Conservation (phyloP, 2,888 invertebrate species). For the Oconnorella tubifera region DNA sequence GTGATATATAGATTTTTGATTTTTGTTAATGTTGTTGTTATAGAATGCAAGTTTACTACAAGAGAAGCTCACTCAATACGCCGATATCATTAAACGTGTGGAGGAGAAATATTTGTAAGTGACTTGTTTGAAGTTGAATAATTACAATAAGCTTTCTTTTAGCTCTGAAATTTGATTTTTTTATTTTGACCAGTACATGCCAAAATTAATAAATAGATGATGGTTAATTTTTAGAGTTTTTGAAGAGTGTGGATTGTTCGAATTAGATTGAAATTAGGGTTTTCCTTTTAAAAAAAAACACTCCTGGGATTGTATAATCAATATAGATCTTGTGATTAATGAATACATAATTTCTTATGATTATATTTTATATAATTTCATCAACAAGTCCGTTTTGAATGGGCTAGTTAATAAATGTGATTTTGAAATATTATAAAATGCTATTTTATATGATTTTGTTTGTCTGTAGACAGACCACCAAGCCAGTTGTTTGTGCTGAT, state of each 20-base stretch:
- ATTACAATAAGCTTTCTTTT: too few relatives aligned
- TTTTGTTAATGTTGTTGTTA: too few relatives aligned
- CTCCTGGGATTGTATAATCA: too few relatives aligned
- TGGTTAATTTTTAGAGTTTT: neutral
- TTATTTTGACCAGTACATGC: neutral
- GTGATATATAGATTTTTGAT: too few relatives aligned
- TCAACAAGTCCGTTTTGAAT: too few relatives aligned
- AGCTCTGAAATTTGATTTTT: neutral
- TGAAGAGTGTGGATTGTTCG: too few relatives aligned
- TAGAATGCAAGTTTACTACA: neutral
- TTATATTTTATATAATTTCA: too few relatives aligned
- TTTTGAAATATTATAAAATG: neutral
- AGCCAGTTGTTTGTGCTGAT: slow-evolving; percentile 14
- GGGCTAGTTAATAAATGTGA: neutral
- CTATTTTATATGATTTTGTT: neutral
- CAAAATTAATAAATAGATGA: neutral
- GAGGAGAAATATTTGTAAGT: neutral
- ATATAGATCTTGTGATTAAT: too few relatives aligned
- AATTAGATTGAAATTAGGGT: neutral
- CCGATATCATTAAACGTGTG: neutral
- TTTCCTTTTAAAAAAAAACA: too few relatives aligned
- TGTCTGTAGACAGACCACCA: slow-evolving; percentile 5
- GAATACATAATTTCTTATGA: too few relatives aligned
- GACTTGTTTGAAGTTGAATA: neutral
- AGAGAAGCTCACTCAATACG: neutral